phyloP scores from a whole-genome alignment of 2,797 vertebrate species.

The Dallia pectoralis region DNA sequence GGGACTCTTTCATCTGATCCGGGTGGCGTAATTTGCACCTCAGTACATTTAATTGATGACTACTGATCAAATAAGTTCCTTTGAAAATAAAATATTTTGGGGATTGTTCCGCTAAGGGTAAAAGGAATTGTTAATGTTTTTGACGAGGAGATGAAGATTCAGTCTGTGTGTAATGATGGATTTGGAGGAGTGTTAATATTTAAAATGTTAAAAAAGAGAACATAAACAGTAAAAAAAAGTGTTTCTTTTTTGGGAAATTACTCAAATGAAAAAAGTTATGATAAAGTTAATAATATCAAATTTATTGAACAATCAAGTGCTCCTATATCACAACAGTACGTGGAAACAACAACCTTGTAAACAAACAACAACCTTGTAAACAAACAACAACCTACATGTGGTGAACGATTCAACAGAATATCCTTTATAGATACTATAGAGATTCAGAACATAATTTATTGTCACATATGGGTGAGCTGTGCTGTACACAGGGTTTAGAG shows the following conservation, averaged over 20 bases:
- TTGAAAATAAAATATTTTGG: slow-evolving; percentile 69
- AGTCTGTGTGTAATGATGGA: slow-evolving; percentile 42
- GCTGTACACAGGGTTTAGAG: too few species aligned
- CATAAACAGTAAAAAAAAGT: background rate
- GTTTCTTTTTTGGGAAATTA: background rate
- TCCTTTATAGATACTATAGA: background rate
- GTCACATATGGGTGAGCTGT: too few species aligned
- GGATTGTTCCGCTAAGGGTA: slow-evolving; percentile 64
- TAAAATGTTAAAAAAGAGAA: slow-evolving; percentile 32
- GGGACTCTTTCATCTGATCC: slow-evolving; percentile 80
- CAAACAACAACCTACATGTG: background rate
- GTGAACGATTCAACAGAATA: background rate
- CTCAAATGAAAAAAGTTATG: background rate
- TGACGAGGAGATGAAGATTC: slow-evolving; percentile 57
- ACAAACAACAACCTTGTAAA: background rate
- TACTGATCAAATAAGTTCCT: slow-evolving; percentile 80
- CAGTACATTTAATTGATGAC: slow-evolving; percentile 80
- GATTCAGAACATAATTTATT: background rate
- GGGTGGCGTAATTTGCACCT: slow-evolving; percentile 74
- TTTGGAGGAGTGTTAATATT: slow-evolving; percentile 46
- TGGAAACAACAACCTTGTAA: background rate
- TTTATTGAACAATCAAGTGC: background rate
- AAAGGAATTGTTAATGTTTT: slow-evolving; percentile 80
- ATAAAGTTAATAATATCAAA: background rate
- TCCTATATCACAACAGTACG: background rate